A percentile compares a stretch with the other conserved stretches of the same genome.
Conservation (phyloP, 2,888 invertebrate species). For the Lepidochrysops patricia region DNA sequence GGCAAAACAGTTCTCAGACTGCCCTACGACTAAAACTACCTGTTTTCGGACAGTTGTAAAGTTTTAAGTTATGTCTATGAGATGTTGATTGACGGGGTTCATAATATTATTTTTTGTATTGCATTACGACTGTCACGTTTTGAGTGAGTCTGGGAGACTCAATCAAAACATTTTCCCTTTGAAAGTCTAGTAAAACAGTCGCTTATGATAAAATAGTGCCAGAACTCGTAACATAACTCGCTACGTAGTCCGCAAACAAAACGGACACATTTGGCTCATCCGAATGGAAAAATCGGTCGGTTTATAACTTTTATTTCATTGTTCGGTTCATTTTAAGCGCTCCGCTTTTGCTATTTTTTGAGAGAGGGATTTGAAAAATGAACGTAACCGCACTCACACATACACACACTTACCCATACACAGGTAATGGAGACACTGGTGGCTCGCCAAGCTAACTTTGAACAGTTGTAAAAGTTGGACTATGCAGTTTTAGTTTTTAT, state of each 20-base stretch:
- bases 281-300: constrained; percentile 1
- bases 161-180: too few species aligned
- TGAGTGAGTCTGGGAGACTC: too few species aligned
- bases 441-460: constrained; percentile 27
- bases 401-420: background rate
- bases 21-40: too few species aligned
- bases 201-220: constrained; percentile 11
- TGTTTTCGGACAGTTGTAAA: too few species aligned
- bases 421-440: background rate
- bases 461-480: constrained; percentile 31
- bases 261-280: background rate
- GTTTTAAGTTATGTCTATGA: too few species aligned
- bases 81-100: too few species aligned
- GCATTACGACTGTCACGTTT: too few species aligned
- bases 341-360: background rate
- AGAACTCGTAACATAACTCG: constrained; percentile 1
- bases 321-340: constrained; percentile 1
- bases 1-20: too few species aligned
- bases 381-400: background rate
- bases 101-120: too few species aligned
- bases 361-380: background rate
- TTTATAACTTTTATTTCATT: constrained; percentile 5
- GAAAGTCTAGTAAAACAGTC: too few species aligned
- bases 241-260: background rate
- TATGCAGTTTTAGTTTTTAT: constrained; percentile 27